Conservation (phyloP, 2,797 vertebrate species). For the Mergus octosetaceus region DNA sequence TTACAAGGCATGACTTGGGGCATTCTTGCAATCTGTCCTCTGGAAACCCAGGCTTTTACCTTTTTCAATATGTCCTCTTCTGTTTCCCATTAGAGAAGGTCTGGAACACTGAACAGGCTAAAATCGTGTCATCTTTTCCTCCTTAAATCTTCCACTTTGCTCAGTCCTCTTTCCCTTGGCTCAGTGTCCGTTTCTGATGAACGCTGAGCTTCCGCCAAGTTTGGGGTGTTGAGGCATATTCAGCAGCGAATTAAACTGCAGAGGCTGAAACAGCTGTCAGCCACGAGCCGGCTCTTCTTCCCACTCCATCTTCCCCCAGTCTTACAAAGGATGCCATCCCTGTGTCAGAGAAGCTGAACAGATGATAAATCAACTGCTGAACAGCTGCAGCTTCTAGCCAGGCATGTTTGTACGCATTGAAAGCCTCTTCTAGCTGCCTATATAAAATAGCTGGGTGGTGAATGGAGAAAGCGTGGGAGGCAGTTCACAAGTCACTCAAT, state of each 20-base stretch:
- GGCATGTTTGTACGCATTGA: not conserved
- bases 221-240: not conserved
- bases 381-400: slow-evolving; percentile 57
- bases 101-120: not conserved
- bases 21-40: not conserved
- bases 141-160: not conserved
- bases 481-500: fast-evolving
- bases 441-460: not conserved
- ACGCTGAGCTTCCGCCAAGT: not conserved
- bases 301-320: not conserved
- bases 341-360: not conserved
- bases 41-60: not conserved
- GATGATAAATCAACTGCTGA: slow-evolving; percentile 49
- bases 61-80: not conserved
- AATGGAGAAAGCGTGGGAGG: not conserved
- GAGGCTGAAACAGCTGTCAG: slow-evolving; percentile 36
- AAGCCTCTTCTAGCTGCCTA: slow-evolving; percentile 17
- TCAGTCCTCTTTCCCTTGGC: not conserved
- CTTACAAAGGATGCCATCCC: slow-evolving; percentile 8
- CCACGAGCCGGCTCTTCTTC: not conserved
- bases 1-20: not conserved
- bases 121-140: not conserved
- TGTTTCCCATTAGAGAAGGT: not conserved
- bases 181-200: not conserved
- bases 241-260: not conserved